A percentile compares a stretch with the other conserved stretches of the same genome.
phyloP scores from a whole-genome alignment of 2,888 invertebrate genomes.

The Morpho helenor region DNA sequence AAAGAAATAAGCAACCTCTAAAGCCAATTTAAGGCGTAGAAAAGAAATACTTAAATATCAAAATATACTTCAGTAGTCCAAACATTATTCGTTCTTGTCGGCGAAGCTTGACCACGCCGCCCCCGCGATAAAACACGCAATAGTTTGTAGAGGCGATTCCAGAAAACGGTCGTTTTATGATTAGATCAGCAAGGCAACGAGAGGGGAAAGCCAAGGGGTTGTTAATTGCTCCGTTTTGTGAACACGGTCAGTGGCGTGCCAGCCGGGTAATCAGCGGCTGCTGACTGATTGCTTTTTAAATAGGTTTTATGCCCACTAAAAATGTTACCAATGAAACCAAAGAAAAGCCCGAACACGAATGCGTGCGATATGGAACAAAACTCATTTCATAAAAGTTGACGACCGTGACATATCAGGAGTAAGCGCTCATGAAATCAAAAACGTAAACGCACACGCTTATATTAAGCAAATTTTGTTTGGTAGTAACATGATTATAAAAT shows the following conservation, averaged over 20 bases:
- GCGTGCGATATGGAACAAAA: conserved; percentile 40
- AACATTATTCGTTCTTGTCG: conserved; percentile 26
- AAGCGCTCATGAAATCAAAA: conserved; percentile 3
- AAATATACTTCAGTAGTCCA: conserved; percentile 16
- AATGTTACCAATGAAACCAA: conserved; percentile 71
- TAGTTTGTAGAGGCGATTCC: conserved; percentile 75
- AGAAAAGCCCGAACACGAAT: conserved; percentile 46
- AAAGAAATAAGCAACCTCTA: no score
- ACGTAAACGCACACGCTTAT: neutral
- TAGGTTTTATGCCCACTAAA: conserved; percentile 76
- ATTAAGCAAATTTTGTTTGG: neutral
- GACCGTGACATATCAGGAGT: conserved; percentile 32
- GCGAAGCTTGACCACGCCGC: conserved; percentile 26
- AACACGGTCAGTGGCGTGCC: conserved; percentile 75
- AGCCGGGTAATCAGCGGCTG: conserved; percentile 70
- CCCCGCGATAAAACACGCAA: conserved; percentile 58
- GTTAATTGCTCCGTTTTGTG: conserved; percentile 80
- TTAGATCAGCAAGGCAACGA: conserved; percentile 64
- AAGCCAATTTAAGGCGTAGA: conserved; percentile 19
- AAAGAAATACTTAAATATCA: conserved; percentile 14
- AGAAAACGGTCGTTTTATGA: conserved; percentile 79
- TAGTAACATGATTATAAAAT: no score
- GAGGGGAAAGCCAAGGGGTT: conserved; percentile 52
- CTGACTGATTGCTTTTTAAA: conserved; percentile 80
- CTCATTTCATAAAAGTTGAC: conserved; percentile 24